A percentile compares a stretch with the other conserved stretches of the same genome.
Evolutionary conservation across 2,797 vertebrate species (phyloP).

Genomic region (Coregonus suidteri): DNA sequence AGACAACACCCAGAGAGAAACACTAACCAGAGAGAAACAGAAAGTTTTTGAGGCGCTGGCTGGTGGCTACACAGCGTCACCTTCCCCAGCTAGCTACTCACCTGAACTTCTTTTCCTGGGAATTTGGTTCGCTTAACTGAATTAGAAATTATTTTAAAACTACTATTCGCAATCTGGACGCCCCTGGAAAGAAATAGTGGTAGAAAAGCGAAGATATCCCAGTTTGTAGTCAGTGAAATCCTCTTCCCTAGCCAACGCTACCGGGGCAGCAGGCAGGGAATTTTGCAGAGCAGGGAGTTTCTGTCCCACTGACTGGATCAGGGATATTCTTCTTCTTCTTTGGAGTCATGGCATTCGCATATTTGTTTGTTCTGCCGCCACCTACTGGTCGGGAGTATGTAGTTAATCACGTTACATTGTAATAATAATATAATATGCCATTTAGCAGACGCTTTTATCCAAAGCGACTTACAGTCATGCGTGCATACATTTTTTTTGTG

Average conservation of each 20-base stretch:
- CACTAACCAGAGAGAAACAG: constrained; percentile 23
- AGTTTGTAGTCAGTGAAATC: constrained; percentile 45
- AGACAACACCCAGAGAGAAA: constrained; percentile 41
- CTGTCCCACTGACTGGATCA: constrained; percentile 70
- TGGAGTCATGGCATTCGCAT: too few relatives aligned
- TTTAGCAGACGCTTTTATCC: too few relatives aligned
- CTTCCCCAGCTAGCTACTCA: constrained; percentile 48
- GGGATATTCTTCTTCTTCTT: constrained; percentile 60
- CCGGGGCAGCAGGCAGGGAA: constrained; percentile 54
- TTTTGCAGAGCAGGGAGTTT: constrained; percentile 70
- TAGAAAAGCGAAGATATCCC: neutral
- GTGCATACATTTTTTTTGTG: too few relatives aligned
- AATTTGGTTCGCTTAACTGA: constrained; percentile 28
- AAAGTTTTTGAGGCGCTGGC: constrained; percentile 36
- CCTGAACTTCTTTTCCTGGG: constrained; percentile 56
- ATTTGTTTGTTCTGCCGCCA: too few relatives aligned
- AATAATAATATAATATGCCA: too few relatives aligned
- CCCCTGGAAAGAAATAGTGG: neutral
- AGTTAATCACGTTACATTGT: too few relatives aligned
- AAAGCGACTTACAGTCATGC: too few relatives aligned
- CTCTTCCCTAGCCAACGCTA: constrained; percentile 54
- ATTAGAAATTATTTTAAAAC: constrained; percentile 48
- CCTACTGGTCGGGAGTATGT: too few relatives aligned
- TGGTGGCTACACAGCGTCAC: constrained; percentile 30
- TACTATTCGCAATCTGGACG: neutral